Conservation (phyloP, 1,140 invertebrate genomes). For the Drosophila rhopaloa region DNA sequence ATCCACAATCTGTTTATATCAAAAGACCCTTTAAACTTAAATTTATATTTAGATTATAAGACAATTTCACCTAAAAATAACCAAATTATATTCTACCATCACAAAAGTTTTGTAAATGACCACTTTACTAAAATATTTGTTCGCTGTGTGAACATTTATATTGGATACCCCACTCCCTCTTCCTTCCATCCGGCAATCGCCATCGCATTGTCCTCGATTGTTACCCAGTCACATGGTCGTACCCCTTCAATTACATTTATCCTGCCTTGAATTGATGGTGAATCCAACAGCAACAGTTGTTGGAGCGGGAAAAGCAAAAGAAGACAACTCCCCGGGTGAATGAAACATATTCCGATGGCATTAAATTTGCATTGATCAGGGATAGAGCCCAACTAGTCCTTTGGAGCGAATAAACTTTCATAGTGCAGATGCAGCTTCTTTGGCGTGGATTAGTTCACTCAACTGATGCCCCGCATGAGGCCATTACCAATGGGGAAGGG, state of each 20-base stretch:
- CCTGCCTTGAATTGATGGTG: constrained; percentile 12
- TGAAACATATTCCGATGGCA: constrained; percentile 55
- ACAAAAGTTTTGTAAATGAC: too few species aligned
- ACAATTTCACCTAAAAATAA: too few species aligned
- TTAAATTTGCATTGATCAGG: constrained; percentile 70
- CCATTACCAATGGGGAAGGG: constrained; percentile 2
- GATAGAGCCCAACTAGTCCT: constrained; percentile 30
- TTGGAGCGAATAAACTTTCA: constrained; percentile 56
- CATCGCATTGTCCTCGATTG: constrained; percentile 32
- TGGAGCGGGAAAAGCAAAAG: neutral
- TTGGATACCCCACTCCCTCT: constrained; percentile 6
- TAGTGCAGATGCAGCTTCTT: constrained; percentile 41
- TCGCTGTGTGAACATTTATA: constrained; percentile 10
- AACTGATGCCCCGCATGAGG: constrained; percentile 27
- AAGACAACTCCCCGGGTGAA: constrained; percentile 10
- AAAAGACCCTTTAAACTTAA: too few species aligned
- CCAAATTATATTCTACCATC: too few species aligned
- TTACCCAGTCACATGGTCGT: constrained; percentile 14
- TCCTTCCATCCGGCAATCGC: constrained; percentile 11
- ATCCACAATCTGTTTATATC: too few species aligned
- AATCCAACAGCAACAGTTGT: constrained; percentile 20
- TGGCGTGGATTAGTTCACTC: constrained; percentile 45
- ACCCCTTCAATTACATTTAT: constrained; percentile 57
- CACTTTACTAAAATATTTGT: neutral
- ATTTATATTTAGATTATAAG: too few species aligned